Conservation (phyloP, 2,888 invertebrate genomes). For the Imbricaverruca yamaguchii region DNA sequence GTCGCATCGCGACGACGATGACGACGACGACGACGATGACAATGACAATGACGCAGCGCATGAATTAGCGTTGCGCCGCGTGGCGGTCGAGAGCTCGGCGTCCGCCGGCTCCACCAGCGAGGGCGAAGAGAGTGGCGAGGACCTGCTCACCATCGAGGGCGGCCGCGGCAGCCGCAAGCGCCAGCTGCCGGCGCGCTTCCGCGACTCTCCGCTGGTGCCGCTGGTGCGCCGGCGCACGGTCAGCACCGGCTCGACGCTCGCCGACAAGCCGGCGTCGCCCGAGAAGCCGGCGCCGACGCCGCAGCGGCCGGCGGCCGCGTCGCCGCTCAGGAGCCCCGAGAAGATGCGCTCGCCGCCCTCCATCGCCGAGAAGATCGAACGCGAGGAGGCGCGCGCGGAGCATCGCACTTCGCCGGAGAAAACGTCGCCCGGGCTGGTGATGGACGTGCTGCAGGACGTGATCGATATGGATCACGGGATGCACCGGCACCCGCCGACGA, state of each 20-base stretch:
- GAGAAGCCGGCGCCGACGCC: background rate
- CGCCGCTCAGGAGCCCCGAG: background rate
- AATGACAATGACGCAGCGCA: background rate
- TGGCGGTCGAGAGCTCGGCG: background rate
- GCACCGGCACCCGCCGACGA: background rate
- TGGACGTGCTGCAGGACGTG: background rate
- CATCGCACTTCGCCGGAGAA: background rate
- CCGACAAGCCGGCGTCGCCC: background rate
- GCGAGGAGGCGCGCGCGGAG: background rate
- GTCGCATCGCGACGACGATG: background rate
- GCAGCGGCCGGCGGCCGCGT: background rate
- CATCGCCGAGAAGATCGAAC: slow-evolving; percentile 5
- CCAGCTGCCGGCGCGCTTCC: slow-evolving; percentile 10
- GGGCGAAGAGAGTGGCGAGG: background rate
- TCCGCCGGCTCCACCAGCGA: background rate
- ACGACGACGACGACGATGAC: background rate
- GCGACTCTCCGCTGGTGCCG: background rate
- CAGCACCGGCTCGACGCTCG: background rate
- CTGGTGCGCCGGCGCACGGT: background rate
- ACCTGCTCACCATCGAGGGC: background rate
- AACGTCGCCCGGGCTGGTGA: background rate
- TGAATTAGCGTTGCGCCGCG: background rate
- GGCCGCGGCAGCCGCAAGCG: slow-evolving; percentile 10
- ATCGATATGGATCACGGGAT: slow-evolving; percentile 12
- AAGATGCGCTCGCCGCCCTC: background rate